These are phyloP conservation scores for Apoda limacodes DNA, from an alignment of 2,888 invertebrate species.

Conservation along the genomic window DNA sequence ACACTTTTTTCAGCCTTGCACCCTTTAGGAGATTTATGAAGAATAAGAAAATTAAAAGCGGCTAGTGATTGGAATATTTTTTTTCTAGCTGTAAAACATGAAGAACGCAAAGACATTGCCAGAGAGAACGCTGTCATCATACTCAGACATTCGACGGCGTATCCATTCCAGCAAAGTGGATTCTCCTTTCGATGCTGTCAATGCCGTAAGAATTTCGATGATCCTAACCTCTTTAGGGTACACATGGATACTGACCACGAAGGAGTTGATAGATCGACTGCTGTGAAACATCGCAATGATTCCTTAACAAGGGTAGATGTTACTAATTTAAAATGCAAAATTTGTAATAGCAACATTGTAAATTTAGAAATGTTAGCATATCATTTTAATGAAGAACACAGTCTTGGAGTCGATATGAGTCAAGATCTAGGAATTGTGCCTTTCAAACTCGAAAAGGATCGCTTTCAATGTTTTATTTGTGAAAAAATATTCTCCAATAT, in stretches of 20 bases:
- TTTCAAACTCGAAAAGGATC: conserved; percentile 13
- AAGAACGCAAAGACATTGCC: conserved; percentile 22
- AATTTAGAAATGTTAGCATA: conserved; percentile 12
- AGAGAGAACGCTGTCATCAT: background rate
- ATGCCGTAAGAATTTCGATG: conserved; percentile 11
- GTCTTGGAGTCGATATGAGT: conserved; percentile 9
- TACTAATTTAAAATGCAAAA: conserved; percentile 15
- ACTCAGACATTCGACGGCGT: conserved; percentile 19
- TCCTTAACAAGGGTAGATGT: conserved; percentile 20
- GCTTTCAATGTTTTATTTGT: conserved; percentile 17
- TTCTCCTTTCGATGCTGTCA: conserved; percentile 21
- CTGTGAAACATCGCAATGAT: conserved; percentile 9
- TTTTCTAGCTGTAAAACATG: no score
- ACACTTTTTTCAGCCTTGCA: no score
- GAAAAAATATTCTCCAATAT: conserved; percentile 12
- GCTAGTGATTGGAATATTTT: no score
- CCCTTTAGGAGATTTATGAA: no score
- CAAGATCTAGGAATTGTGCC: conserved; percentile 14
- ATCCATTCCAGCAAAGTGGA: conserved; percentile 22
- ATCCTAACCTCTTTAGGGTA: conserved; percentile 11
- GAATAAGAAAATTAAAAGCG: no score
- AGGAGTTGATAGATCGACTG: conserved; percentile 12
- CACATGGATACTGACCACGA: conserved; percentile 16
- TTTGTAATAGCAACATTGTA: conserved; percentile 8
- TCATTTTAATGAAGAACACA: conserved; percentile 18